These are phyloP conservation scores for Cynoglossus semilaevis DNA, from an alignment of 2,113 vertebrate species.

Conservation along the genomic window DNA sequence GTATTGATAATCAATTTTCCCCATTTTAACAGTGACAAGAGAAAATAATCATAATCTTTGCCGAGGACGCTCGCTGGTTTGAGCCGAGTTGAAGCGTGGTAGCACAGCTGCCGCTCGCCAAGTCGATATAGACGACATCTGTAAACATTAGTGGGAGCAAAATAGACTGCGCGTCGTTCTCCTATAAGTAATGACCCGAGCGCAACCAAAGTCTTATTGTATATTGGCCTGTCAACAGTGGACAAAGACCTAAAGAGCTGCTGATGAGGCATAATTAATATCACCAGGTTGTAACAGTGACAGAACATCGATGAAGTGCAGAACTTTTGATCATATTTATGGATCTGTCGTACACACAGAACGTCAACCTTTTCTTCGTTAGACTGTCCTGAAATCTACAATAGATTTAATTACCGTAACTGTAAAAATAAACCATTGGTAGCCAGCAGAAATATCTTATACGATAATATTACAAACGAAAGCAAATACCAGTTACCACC, in stretches of 20 bases:
- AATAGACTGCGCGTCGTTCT: constrained; percentile 4
- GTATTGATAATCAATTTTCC: constrained; percentile 67
- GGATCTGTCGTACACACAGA: no score
- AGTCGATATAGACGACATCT: constrained; percentile 27
- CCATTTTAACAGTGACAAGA: constrained; percentile 49
- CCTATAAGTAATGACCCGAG: constrained; percentile 27
- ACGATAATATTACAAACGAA: no score
- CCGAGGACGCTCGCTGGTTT: constrained; percentile 1
- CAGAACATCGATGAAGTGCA: no score
- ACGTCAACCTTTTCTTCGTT: no score
- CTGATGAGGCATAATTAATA: neutral
- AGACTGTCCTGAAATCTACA: no score
- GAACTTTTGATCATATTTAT: no score
- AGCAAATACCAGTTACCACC: no score
- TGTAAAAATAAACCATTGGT: no score
- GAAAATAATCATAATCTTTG: constrained; percentile 27
- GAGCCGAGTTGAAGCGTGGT: constrained; percentile 33
- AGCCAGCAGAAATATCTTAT: no score
- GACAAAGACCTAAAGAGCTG: constrained; percentile 10
- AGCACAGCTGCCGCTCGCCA: constrained; percentile 13
- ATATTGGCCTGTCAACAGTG: constrained; percentile 40
- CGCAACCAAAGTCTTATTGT: constrained; percentile 14
- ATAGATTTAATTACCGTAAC: no score
- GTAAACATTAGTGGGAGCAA: constrained; percentile 22
- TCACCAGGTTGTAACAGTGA: neutral